Percentiles rank a stretch among this genome's conserved stretches.
Evolutionary conservation across 2,113 vertebrate species (phyloP).

Genomic region (Oryzias celebensis): DNA sequence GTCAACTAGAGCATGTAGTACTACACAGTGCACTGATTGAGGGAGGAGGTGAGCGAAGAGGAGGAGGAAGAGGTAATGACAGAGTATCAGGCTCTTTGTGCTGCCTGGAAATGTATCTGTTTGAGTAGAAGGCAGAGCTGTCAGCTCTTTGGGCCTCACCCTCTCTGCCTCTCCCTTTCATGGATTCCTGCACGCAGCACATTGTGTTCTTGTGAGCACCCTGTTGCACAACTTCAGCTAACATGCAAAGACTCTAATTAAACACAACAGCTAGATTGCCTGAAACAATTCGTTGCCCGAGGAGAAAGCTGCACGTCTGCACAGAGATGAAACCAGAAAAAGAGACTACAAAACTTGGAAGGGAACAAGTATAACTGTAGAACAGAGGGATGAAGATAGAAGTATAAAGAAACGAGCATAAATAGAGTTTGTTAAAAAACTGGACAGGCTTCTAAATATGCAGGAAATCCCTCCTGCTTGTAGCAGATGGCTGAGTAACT

Average conservation of each 20-base stretch:
- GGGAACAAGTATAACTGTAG: background rate
- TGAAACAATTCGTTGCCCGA: background rate
- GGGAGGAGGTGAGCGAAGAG: conserved; percentile 34
- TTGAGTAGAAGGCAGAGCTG: conserved; percentile 7
- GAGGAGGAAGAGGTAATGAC: conserved; percentile 60
- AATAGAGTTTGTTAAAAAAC: background rate
- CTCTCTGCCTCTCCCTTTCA: background rate
- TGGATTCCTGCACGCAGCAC: background rate
- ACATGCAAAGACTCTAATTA: background rate
- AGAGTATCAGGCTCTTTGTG: conserved; percentile 46
- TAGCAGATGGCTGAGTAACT: conserved; percentile 54
- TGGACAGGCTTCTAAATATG: background rate
- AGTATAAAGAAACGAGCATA: background rate
- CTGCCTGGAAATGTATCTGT: conserved; percentile 21
- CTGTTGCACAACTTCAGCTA: background rate
- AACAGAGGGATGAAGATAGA: background rate
- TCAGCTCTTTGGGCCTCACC: conserved; percentile 44
- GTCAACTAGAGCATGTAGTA: conserved; percentile 79
- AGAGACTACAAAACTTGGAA: background rate
- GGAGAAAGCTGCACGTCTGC: background rate
- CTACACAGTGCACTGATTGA: conserved; percentile 58
- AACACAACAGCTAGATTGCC: background rate
- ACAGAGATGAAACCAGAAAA: background rate
- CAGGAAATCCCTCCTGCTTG: conserved; percentile 30
- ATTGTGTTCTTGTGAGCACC: background rate